Base-by-base conservation (phyloP, 2,888 invertebrate genomes). In the Vanessa cardui region DNA sequence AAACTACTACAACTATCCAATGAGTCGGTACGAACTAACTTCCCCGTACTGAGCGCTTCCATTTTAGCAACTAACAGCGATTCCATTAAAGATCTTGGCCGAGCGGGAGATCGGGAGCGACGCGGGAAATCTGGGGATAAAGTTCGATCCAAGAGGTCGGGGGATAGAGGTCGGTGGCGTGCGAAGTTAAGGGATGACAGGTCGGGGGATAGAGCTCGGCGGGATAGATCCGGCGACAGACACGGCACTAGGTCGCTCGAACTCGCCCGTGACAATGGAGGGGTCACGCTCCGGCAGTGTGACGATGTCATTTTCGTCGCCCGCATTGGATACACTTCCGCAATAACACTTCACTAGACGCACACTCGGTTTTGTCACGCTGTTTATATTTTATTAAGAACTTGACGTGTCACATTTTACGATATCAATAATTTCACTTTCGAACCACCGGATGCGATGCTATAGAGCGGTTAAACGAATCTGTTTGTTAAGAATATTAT, bases 31-130 rank as follows among this genome's bases (percentile, higher is more conserved):
- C 97, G 93, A 68, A 96, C 93, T 73, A 97, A 84, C 72, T 86
- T 91, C 74, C 93, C 93, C 20, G 90, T 90, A 68, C 93, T 94
- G 16, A 95, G 93, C 54, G 95, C 94, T 79, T 97, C 97, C 94
- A 97, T 97, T 86, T 97, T 97, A 6, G 96, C 96, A 56, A 96
- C 95, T 65, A 97, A 90, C 66, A 97, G 87, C 69, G 95, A 95
- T 83, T 97, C 97, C 97, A 97, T 97, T 33, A 97, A 88, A n/a
- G 95, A 95, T 73, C 96, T 93, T n/a, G 95, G 95, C 62, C 94
- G 89, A n/a, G 92, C 93, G 0, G 94, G 94, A 26, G 94, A 94
- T 0, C 90, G 81, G 2, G 91, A 89, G 6, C 92, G 75, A 15
- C 90, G 75, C 0, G 87, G 81, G n/a, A 92, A 62, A 58, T 90